Base-by-base conservation (phyloP, 2,797 vertebrate genomes). In the Apogon talboti region DNA sequence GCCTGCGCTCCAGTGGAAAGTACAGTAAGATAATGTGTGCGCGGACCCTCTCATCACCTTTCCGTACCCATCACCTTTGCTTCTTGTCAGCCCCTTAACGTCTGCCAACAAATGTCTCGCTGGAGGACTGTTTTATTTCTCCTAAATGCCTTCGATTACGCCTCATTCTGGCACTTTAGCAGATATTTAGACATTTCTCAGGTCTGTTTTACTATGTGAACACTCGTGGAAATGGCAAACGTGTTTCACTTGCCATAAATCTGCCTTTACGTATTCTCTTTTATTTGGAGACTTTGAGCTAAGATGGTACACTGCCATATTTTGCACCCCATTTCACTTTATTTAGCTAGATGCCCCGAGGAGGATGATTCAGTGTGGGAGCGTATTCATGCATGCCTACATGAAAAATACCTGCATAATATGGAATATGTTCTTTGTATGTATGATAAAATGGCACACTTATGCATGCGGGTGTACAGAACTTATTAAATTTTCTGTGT, bases 281-380 rank as follows among this genome's bases (percentile, higher is more conserved):
- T 92, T 89, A 89, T 93, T 92, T 90, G 82, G 73, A 86, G 86
- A 89, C 19, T 60, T 52, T 67, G 53, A 47, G 54, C 63, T 70
- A 56, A 66, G 53, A 79, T 71, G 91, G 87, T 83, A 83, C 48
- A 52, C 81, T 88, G 87, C 87, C 81, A 90, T 93, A 94, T 91
- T 90, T 88, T 89, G 86, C 83, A 91, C 82, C 63, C 84, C 79
- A 70, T 91, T 88, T 92, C 78, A 90, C 93, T 94, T 92, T 79
- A 93, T 95, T 94, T 89, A 84, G 88, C 91, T 33, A 11, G 81
- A 78, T 86, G 74, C 89, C 89, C 87, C 71, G 46, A 78, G 76
- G 69, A 75, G 46, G 74, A 81, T 21, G 75, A 76, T 82, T 74
- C 60, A 62, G 46, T 42, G 3, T n/a, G 5, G 11, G 45, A 35